Evolutionary conservation across 2,888 invertebrate genomes (phyloP), one percentile per base, ranked within the genome.

Genomic region (Drosophila helvetica): DNA sequence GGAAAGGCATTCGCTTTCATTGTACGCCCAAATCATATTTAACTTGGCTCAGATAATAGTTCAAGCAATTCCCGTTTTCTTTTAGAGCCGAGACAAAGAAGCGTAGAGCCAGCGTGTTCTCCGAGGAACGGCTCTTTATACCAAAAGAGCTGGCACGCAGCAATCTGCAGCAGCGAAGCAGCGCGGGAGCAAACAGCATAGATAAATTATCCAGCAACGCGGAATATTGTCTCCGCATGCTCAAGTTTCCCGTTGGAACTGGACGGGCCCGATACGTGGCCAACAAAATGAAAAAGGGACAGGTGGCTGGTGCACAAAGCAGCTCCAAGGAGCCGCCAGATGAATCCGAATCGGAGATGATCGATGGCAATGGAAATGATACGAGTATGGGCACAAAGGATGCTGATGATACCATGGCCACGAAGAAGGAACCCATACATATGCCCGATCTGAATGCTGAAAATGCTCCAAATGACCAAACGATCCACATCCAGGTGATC

Each of bases 81-180:
- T 65, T 3, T 46, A 88, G 88, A 25, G 88, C 90, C 30, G 79
- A 89, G 48, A 81, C 88, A 1, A 89, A 89, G 12, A 85, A 81
- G 50, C 80, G 78, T 4, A 79, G 88, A 1, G 90, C 79, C 15
- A 79, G 77, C 52, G 86, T 88, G 17, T 78, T 62, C 17, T 81
- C 71, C 27, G 54, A 55, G 27, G 59, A 85, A 25, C 59, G 52
- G 15, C 66, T 89, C 4, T 89, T 89, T 46, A 83, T 89, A 62
- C 90, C 88, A 25, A 85, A 76, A 15, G 70, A 83, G 25, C 19
- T 89, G 46, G 79, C 83, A 3, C 88, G 83, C 0, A 57, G 76
- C 25, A 75, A 86, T 4, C 8, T 86, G 6, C 54, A 55, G 8
- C 54, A 55, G 50, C 75, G 79, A 0, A 62, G 48, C 6, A 25